Base-by-base conservation (phyloP, 2,888 invertebrate genomes). In the Toxonevra muliebris region DNA sequence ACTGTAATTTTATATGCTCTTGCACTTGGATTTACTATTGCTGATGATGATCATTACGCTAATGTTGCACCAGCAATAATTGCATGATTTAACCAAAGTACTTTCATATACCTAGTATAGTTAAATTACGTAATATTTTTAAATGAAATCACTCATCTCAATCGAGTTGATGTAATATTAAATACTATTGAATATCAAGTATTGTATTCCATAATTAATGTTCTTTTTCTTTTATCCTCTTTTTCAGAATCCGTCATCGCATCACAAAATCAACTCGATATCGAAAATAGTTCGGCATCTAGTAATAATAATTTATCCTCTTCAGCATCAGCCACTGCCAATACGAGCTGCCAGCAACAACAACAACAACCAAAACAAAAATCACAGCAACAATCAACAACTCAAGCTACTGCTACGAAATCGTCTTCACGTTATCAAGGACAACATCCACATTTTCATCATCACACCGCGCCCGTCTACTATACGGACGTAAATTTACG, bases 271-370 rank as follows among this genome's bases (percentile, higher is more conserved):
- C 30, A 30, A 30, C 53, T 48, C 45, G 43, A 61, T 54, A 54
- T 60, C 60, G 66, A 66, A 41, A 66, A 66, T 41, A 53, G 54
- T 45, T 66, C 66, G 43, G 53, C 17, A 53, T 66, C 66, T 30
- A 66, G 60, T 45, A 60, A 57, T 66, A 66, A 60, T 61, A 48
- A 48, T 48, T n/a, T 48, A 30, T 78, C 83, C 79, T 81, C 79
- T 75, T 78, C 86, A 86, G 78, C 87, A 86, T 77, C 86, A 85
- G 80, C 86, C 87, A 79, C 86, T 88, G 79, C 86, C 87, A 79
- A 86, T 85, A 77, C 85, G 84, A 82, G 85, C 85, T 79, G 86
- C 85, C 83, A 86, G 82, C 80, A 85, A 85, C 71, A 71, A 57
- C 74, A 76, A 69, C 73, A 71, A 70, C 74, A 66, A 70, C 69